phyloP scores from a whole-genome alignment of 2,888 invertebrate genomes.

The Neoitamus cyanurus region DNA sequence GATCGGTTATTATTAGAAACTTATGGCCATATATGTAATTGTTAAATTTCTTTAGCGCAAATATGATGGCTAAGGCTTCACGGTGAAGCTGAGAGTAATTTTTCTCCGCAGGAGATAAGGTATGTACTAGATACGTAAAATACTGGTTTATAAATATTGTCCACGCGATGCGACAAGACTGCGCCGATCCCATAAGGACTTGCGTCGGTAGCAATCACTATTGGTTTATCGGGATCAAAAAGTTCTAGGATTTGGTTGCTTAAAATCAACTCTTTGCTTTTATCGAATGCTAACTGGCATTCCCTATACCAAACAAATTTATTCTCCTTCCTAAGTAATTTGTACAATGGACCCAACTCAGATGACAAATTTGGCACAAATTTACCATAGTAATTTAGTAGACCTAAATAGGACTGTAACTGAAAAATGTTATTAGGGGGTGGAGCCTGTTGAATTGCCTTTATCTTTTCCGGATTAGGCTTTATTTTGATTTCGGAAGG shows the following conservation, averaged over 20 bases:
- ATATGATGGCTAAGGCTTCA: conserved; percentile 61
- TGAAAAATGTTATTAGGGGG: not conserved
- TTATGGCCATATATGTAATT: conserved; percentile 61
- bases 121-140: conserved; percentile 37
- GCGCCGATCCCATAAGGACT: conserved; percentile 47
- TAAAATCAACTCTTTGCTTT: not conserved
- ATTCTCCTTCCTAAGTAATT: conserved; percentile 46
- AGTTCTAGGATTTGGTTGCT: conserved; percentile 12
- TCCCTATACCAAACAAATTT: conserved; percentile 51
- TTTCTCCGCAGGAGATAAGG: conserved; percentile 13
- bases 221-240: conserved; percentile 47
- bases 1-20: conserved; percentile 54
- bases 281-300: conserved; percentile 40
- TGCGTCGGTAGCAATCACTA: conserved; percentile 47
- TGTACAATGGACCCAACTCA: conserved; percentile 51
- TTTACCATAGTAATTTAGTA: not conserved
- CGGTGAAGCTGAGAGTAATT: conserved; percentile 58
- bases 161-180: conserved; percentile 43
- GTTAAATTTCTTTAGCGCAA: conserved; percentile 62
- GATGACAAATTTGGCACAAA: conserved; percentile 34
- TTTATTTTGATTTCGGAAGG: too few relatives aligned
- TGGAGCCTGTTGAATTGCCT: not conserved
- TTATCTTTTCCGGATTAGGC: not conserved
- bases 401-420: not conserved
- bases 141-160: conserved; percentile 16